Evolutionary conservation across 2,113 vertebrate genomes (phyloP), one percentile per base, ranked within the genome.

Genomic region (Notarius quadriscutis): DNA sequence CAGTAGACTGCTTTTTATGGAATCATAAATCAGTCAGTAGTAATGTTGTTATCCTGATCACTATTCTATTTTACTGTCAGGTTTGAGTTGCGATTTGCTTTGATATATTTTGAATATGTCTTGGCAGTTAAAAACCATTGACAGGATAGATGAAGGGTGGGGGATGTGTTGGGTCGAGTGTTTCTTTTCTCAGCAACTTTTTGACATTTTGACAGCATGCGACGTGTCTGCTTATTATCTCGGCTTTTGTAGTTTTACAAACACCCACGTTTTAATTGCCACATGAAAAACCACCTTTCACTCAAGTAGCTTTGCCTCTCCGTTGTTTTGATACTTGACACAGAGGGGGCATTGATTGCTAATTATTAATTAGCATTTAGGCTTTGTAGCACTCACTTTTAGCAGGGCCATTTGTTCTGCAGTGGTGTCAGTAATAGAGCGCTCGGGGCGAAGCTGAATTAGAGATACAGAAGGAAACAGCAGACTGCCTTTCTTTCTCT

Each of bases 291-390:
- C 17, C 85, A 86, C 83, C 84, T 85, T 90, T 87, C 87, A 87
- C 30, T 81, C 62, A 25, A 81, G 62, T 85, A 71, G 60, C 71
- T 78, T 79, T 87, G 81, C 69, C 58, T 87, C 81, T 18, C 60
- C 34, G 62, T 85, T 85, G 78, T 79, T 85, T 75, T 79, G 85
- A 82, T 88, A 82, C 81, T 89, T 89, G 87, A 89, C 89, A 87
- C 86, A 78, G 89, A 90, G 62, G 85, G 86, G 83, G 89, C 87
- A 90, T 89, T 87, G 87, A 90, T 90, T 85, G 78, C 87, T 90
- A 90, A 90, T 88, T 87, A 89, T 90, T 90, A 90, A 90, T 89
- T 90, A 89, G 89, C 87, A 82, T 90, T 90, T 90, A 78, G 87
- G 83, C 83, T 84, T 84, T 83, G 81, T 88, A 79, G 57, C 25